These are phyloP conservation scores for Bostrychus sinensis DNA, from an alignment of 2,113 vertebrate species.

Conservation along the genomic window DNA sequence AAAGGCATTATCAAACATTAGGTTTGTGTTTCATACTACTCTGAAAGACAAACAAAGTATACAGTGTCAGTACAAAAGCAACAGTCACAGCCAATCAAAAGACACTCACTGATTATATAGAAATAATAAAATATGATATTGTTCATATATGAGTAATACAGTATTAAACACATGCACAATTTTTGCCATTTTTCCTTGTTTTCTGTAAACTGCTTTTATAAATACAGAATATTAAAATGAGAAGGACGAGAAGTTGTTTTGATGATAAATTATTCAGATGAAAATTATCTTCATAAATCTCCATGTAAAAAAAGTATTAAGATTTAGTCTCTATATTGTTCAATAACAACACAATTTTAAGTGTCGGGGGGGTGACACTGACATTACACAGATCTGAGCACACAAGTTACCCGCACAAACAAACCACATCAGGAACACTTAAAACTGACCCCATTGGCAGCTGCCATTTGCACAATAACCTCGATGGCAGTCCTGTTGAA, in stretches of 20 bases:
- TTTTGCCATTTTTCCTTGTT: no score
- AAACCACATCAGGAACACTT: constrained; percentile 18
- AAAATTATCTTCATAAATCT: no score
- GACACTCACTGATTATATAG: constrained; percentile 8
- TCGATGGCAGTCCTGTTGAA: constrained; percentile 90
- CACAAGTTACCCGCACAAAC: constrained; percentile 20
- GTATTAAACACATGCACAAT: no score
- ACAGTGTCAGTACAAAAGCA: constrained; percentile 20
- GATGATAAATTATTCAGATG: no score
- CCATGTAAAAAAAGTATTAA: no score
- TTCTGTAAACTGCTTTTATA: no score
- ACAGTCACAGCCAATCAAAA: constrained; percentile 27
- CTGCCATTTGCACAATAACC: constrained; percentile 95
- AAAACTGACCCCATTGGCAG: constrained; percentile 97
- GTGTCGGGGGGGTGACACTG: constrained; percentile 26
- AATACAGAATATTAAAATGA: no score
- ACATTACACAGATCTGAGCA: constrained; percentile 14
- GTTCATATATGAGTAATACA: background rate
- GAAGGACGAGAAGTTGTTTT: no score
- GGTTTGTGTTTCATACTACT: constrained; percentile 25
- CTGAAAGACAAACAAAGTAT: constrained; percentile 15
- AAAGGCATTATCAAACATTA: constrained; percentile 13
- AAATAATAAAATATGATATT: background rate
- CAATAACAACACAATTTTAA: no score
- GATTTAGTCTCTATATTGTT: no score